Percentiles rank a stretch among this genome's conserved stretches.
Conservation (phyloP, 2,797 vertebrate genomes). For the Zenarchopterus dispar region DNA sequence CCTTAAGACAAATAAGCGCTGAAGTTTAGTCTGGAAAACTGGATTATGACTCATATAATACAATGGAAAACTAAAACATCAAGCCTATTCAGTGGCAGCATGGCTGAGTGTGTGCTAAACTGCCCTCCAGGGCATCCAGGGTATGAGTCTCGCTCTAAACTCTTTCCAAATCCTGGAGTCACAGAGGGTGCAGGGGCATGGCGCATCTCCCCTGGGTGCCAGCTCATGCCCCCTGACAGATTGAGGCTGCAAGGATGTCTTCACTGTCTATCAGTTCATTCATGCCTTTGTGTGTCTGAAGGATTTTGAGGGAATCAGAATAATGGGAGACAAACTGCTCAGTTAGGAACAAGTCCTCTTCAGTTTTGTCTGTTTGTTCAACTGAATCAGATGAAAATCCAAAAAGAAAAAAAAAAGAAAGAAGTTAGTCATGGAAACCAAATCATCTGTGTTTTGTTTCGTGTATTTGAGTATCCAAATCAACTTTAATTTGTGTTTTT, state of each 20-base stretch:
- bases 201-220: slow-evolving; percentile 50
- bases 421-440: slow-evolving; percentile 24
- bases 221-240: slow-evolving; percentile 81
- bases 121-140: slow-evolving; percentile 25
- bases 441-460: slow-evolving; percentile 29
- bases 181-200: slow-evolving; percentile 38
- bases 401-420: not conserved
- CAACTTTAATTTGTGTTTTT: slow-evolving; percentile 40
- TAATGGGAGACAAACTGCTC: slow-evolving; percentile 34
- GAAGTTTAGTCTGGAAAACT: slow-evolving; percentile 41
- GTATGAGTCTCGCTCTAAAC: slow-evolving; percentile 30
- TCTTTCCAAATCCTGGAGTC: slow-evolving; percentile 24
- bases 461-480: too few species aligned
- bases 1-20: slow-evolving; percentile 20
- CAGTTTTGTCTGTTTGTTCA: slow-evolving; percentile 44
- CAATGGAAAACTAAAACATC: slow-evolving; percentile 37
- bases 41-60: slow-evolving; percentile 42
- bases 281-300: slow-evolving; percentile 4
- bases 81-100: slow-evolving; percentile 8
- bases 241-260: slow-evolving; percentile 71
- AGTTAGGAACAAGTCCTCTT: slow-evolving; percentile 15
- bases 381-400: slow-evolving; percentile 27
- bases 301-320: slow-evolving; percentile 40
- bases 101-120: slow-evolving; percentile 13
- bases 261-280: slow-evolving; percentile 19